Conservation (phyloP, 2,113 vertebrate species). For the Eudyptes chrysolophus region DNA sequence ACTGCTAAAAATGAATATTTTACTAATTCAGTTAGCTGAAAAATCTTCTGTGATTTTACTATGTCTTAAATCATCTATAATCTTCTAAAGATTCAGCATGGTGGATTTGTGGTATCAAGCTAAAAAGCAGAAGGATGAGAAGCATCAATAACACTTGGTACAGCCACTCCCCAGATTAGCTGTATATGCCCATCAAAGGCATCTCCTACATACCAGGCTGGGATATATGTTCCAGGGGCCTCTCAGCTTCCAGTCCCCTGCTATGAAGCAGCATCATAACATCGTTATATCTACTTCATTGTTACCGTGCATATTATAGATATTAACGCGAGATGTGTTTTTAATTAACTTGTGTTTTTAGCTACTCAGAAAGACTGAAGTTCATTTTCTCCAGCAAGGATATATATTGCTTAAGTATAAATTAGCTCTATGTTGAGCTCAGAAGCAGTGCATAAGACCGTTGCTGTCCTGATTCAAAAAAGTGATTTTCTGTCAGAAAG, state of each 20-base stretch:
- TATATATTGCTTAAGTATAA: background rate
- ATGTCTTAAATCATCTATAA: background rate
- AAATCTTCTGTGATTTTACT: background rate
- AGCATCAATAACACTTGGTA: background rate
- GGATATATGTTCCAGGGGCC: background rate
- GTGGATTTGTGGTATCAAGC: background rate
- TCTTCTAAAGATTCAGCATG: background rate
- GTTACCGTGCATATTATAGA: background rate
- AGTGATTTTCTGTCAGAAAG: background rate
- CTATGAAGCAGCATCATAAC: background rate
- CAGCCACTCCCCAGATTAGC: background rate
- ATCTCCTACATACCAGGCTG: background rate
- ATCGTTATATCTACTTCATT: background rate
- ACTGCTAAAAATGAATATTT: background rate
- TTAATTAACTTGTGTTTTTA: conserved; percentile 11
- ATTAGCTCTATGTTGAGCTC: background rate
- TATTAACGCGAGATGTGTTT: background rate
- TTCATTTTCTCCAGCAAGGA: background rate
- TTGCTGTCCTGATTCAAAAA: background rate
- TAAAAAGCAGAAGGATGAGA: background rate
- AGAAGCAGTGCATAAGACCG: background rate
- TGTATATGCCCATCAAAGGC: background rate
- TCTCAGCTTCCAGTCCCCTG: background rate
- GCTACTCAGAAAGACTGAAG: background rate
- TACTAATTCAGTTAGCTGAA: background rate